Percentiles rank a stretch among this genome's conserved stretches.
These are phyloP conservation scores for Cheilinus undulatus DNA, from an alignment of 2,113 vertebrate species.

Conservation along the genomic window DNA sequence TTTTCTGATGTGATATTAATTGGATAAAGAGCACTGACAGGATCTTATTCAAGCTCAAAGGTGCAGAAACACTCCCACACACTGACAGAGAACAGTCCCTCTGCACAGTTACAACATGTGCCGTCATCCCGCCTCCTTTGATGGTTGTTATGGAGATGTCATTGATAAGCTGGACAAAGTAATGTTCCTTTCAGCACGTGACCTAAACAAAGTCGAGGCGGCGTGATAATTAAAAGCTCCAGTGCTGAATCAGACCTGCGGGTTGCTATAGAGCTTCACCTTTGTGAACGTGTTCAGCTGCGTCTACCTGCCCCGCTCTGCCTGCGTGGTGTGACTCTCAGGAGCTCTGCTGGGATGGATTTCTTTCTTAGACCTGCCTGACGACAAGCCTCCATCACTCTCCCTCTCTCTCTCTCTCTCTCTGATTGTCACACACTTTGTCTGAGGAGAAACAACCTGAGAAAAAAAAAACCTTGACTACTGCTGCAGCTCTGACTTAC, in stretches of 20 bases:
- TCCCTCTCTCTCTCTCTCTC: constrained; percentile 11
- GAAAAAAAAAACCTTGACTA: constrained; percentile 39
- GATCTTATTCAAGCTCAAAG: constrained; percentile 16
- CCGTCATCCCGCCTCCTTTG: constrained; percentile 65
- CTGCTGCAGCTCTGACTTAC: constrained; percentile 35
- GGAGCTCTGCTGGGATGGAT: constrained; percentile 59
- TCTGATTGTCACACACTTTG: constrained; percentile 42
- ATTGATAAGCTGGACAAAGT: constrained; percentile 76
- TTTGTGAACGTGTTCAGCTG: constrained; percentile 39
- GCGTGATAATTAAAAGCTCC: constrained; percentile 16
- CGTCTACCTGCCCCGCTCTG: constrained; percentile 32
- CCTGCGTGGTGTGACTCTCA: constrained; percentile 36
- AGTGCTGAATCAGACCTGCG: constrained; percentile 46
- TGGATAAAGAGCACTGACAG: not conserved
- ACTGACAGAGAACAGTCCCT: constrained; percentile 53
- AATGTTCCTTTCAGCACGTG: constrained; percentile 37
- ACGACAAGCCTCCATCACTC: constrained; percentile 59
- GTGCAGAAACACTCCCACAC: constrained; percentile 18
- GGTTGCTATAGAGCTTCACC: constrained; percentile 68
- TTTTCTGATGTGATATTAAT: too few relatives aligned
- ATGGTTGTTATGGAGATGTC: constrained; percentile 83
- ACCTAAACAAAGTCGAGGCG: constrained; percentile 30
- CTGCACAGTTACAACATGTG: constrained; percentile 62
- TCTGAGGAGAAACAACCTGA: constrained; percentile 46
- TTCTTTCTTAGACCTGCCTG: constrained; percentile 70